Conservation (phyloP, 2,797 vertebrate genomes). For the Masticophis lateralis region DNA sequence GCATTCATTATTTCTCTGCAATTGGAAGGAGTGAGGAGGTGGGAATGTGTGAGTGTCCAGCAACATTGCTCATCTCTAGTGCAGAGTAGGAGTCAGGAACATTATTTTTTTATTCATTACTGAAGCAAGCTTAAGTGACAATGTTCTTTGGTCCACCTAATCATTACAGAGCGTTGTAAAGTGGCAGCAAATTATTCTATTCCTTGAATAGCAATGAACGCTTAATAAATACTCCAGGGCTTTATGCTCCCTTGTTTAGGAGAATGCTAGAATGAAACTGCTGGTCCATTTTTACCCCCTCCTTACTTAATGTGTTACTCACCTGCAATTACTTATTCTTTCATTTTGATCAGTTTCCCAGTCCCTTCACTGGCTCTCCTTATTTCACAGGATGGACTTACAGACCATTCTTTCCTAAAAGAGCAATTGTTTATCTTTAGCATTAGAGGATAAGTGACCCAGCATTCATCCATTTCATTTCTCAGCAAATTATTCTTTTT, state of each 20-base stretch:
- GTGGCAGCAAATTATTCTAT: not conserved
- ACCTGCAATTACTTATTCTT: too few species aligned
- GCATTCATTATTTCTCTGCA: constrained; percentile 13
- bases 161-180: not conserved
- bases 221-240: not conserved
- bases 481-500: not conserved
- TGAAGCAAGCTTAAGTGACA: not conserved
- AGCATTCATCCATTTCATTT: not conserved
- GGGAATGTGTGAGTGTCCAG: not conserved
- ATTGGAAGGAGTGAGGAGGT: not conserved
- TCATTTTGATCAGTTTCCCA: not conserved
- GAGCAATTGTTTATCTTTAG: not conserved
- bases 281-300: not conserved
- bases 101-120: not conserved
- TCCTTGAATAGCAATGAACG: not conserved
- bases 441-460: not conserved
- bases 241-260: not conserved
- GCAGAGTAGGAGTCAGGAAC: not conserved
- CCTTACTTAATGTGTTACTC: not conserved
- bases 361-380: not conserved
- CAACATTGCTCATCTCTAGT: not conserved
- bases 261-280: not conserved
- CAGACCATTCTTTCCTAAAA: not conserved
- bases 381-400: not conserved
- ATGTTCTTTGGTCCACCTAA: not conserved